A percentile compares a stretch with the other conserved stretches of the same genome.
Conservation (phyloP, 2,113 vertebrate species). For the Tragulus kanchil region DNA sequence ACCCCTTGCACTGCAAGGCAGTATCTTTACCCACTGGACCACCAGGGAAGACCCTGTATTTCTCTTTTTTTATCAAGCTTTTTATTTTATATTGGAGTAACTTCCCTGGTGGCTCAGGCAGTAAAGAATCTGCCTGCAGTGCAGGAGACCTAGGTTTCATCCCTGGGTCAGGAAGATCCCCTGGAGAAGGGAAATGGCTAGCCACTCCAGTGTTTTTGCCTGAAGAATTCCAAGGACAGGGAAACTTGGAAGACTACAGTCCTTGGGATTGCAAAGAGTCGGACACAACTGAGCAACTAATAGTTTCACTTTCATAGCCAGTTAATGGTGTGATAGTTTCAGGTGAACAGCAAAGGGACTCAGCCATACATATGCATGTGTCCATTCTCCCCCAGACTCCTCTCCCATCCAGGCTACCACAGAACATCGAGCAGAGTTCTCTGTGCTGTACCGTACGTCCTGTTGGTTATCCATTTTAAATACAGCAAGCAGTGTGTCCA, state of each 20-base stretch:
- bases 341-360: background rate
- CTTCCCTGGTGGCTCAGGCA: background rate
- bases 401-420: background rate
- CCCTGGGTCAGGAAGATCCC: background rate
- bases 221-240: background rate
- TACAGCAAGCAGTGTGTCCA: background rate
- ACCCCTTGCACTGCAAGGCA: too few relatives aligned
- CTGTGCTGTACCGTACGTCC: background rate
- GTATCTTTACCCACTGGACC: too few relatives aligned
- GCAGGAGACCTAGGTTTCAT: background rate
- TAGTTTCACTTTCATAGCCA: background rate
- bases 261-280: background rate
- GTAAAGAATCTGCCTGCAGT: background rate
- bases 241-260: background rate
- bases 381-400: background rate
- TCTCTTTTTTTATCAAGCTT: too few relatives aligned
- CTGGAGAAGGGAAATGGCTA: background rate
- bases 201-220: background rate
- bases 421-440: background rate
- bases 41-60: too few relatives aligned
- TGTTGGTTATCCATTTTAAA: background rate
- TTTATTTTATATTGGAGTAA: too few relatives aligned
- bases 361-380: background rate
- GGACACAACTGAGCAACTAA: background rate
- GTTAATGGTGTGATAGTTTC: background rate